A percentile compares a stretch with the other conserved stretches of the same genome.
Evolutionary conservation across 23 tunicate genomes (phyloP).

Genomic region (Diplosoma virens): DNA sequence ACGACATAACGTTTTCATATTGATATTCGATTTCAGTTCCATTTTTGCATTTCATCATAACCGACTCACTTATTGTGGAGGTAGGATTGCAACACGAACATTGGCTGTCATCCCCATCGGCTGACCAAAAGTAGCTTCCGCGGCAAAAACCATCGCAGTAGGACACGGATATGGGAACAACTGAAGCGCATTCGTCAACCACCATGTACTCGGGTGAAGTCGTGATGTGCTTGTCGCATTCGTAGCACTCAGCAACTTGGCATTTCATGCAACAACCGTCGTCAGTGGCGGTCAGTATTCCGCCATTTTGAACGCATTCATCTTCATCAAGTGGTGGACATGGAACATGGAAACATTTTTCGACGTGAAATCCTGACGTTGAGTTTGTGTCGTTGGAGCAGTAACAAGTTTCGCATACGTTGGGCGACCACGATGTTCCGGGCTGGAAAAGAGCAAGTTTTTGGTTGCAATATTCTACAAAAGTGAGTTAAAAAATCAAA

Average conservation of each 20-base stretch:
- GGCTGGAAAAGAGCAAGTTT: slow-evolving; percentile 35
- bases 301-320: slow-evolving; percentile 68
- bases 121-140: slow-evolving; percentile 65
- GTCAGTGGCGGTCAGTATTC: slow-evolving; percentile 51
- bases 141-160: slow-evolving; percentile 92
- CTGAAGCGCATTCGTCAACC: slow-evolving; percentile 66
- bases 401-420: slow-evolving; percentile 55
- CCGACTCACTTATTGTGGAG: slow-evolving; percentile 21
- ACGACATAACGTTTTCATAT: slow-evolving; percentile 45
- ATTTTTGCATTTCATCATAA: slow-evolving; percentile 70
- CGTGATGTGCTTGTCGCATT: slow-evolving; percentile 57
- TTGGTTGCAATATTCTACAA: too few species aligned
- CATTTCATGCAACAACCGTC: slow-evolving; percentile 87
- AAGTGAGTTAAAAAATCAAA: too few species aligned
- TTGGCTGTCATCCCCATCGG: slow-evolving; percentile 37
- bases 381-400: slow-evolving; percentile 39
- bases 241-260: slow-evolving; percentile 59
- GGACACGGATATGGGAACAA: slow-evolving; percentile 49
- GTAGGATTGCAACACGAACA: slow-evolving; percentile 93
- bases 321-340: slow-evolving; percentile 79
- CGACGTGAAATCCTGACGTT: slow-evolving; percentile 51
- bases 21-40: slow-evolving; percentile 61
- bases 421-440: slow-evolving; percentile 69
- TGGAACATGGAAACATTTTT: slow-evolving; percentile 46
- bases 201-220: slow-evolving; percentile 55